Conservation (phyloP, 2,888 invertebrate species). For the Aphodius sticticus region DNA sequence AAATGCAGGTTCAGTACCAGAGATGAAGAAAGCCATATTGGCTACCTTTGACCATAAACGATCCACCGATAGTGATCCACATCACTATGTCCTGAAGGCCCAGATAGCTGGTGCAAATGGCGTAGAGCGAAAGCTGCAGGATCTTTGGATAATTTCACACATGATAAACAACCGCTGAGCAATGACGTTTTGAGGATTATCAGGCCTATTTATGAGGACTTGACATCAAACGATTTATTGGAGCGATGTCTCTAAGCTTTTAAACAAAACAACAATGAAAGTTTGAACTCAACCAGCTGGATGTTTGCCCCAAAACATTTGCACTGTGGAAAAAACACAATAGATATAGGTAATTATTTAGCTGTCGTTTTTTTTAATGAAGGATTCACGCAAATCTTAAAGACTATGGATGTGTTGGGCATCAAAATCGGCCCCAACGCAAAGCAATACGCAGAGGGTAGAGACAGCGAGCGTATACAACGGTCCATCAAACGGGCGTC, state of each 20-base stretch:
- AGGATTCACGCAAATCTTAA: background rate
- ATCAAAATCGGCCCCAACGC: conserved; percentile 9
- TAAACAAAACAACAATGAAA: conserved; percentile 26
- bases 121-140: conserved; percentile 19
- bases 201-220: conserved; percentile 35
- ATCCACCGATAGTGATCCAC: conserved; percentile 25
- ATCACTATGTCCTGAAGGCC: conserved; percentile 25
- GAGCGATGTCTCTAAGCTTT: conserved; percentile 29
- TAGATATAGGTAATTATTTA: background rate
- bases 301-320: conserved; percentile 13
- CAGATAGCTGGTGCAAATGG: conserved; percentile 34
- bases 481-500: conserved; percentile 11
- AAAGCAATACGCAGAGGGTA: background rate
- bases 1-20: background rate
- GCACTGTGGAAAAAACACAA: background rate
- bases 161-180: conserved; percentile 9
- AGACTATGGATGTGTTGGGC: background rate
- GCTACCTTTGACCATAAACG: conserved; percentile 24
- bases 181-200: conserved; percentile 31
- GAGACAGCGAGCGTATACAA: background rate
- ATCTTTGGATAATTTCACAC: background rate
- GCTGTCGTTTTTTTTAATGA: background rate
- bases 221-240: conserved; percentile 35
- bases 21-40: conserved; percentile 23
- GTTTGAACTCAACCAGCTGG: conserved; percentile 33